Conservation (phyloP, 2,888 invertebrate species). For the Nomada goodeniana region DNA sequence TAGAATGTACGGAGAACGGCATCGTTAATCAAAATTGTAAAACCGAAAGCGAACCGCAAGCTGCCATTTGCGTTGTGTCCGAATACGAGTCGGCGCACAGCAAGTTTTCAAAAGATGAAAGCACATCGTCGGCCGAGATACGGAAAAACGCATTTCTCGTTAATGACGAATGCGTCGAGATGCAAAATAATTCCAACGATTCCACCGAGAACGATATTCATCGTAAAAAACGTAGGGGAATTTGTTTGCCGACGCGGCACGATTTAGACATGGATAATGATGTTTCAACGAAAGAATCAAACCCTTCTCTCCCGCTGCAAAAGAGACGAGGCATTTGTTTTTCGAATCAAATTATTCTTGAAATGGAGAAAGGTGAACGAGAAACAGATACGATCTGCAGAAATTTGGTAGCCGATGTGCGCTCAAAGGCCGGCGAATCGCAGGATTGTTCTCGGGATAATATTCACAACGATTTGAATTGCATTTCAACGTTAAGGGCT, state of each 20-base stretch:
- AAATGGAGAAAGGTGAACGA: constrained; percentile 66
- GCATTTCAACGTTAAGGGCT: constrained; percentile 64
- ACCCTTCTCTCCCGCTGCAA: constrained; percentile 77
- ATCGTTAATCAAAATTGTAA: constrained; percentile 71
- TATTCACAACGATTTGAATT: constrained; percentile 51
- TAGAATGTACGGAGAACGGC: constrained; percentile 75
- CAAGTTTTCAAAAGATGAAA: constrained; percentile 54
- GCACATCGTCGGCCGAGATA: constrained; percentile 7
- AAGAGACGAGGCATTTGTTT: constrained; percentile 87
- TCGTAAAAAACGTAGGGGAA: constrained; percentile 79
- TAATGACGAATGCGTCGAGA: constrained; percentile 32
- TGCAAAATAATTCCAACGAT: constrained; percentile 44
- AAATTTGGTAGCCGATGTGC: constrained; percentile 19
- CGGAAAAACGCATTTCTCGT: neutral
- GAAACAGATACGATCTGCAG: constrained; percentile 40
- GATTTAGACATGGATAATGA: constrained; percentile 79
- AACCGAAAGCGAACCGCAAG: constrained; percentile 58
- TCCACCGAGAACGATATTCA: constrained; percentile 62
- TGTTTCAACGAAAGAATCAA: constrained; percentile 2
- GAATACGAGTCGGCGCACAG: constrained; percentile 58
- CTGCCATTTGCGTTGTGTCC: constrained; percentile 46
- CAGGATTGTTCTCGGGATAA: constrained; percentile 23
- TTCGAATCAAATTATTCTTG: constrained; percentile 84
- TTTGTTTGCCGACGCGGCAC: constrained; percentile 86
- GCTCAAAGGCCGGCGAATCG: constrained; percentile 44